Conservation (phyloP, 2,888 invertebrate species). For the Chrysolina haemoptera region DNA sequence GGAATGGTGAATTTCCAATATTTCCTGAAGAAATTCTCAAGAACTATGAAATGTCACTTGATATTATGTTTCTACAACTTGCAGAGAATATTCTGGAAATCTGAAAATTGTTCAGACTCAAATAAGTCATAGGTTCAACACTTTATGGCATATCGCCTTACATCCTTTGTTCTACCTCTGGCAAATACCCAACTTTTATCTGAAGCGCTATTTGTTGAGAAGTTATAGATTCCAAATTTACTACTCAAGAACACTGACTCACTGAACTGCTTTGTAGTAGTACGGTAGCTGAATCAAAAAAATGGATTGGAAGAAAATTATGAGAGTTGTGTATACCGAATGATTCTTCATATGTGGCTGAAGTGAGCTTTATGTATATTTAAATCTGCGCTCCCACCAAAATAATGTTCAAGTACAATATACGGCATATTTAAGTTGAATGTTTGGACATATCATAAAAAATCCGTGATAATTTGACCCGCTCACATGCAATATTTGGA, state of each 20-base stretch:
- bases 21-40: constrained; percentile 1
- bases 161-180: constrained; percentile 44
- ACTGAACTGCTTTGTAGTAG: constrained; percentile 38
- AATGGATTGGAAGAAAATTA: not conserved
- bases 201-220: constrained; percentile 41
- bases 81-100: constrained; percentile 22
- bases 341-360: too few species aligned
- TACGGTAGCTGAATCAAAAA: constrained; percentile 17
- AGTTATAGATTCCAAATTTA: constrained; percentile 42
- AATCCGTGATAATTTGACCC: too few species aligned
- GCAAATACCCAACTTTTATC: constrained; percentile 47
- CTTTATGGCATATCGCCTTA: constrained; percentile 43
- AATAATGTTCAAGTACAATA: too few species aligned
- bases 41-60: constrained; percentile 9
- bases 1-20: not conserved
- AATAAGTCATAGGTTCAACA: constrained; percentile 45
- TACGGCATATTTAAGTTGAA: too few species aligned
- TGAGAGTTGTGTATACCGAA: too few species aligned
- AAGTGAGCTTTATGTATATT: too few species aligned
- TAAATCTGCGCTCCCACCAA: too few species aligned
- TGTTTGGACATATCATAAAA: too few species aligned
- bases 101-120: constrained; percentile 42
- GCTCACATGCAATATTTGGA: too few species aligned
- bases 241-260: constrained; percentile 38
- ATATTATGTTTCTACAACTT: constrained; percentile 18